Conservation (phyloP, 2,888 invertebrate species). For the Aspidapion aeneum region DNA sequence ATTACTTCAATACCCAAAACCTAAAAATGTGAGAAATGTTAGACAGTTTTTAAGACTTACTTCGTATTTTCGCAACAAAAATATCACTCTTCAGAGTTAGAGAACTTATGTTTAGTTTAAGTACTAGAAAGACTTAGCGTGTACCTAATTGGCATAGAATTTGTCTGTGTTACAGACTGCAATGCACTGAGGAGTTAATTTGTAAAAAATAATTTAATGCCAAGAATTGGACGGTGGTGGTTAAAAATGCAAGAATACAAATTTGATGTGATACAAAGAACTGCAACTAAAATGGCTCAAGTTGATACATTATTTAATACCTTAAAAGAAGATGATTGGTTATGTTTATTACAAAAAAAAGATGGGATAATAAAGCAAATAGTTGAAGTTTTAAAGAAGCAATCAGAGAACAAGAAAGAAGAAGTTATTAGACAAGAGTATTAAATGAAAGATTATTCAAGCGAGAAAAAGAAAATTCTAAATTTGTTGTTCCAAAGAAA, state of each 20-base stretch:
- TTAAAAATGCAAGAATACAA: not conserved
- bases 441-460: slow-evolving; percentile 19
- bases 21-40: slow-evolving; percentile 26
- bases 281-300: slow-evolving; percentile 32
- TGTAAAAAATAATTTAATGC: slow-evolving; percentile 8
- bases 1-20: slow-evolving; percentile 29
- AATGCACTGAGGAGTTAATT: slow-evolving; percentile 17
- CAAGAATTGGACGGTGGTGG: not conserved
- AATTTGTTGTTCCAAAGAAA: slow-evolving; percentile 25
- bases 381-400: not conserved
- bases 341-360: too few relatives aligned
- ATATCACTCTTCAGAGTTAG: slow-evolving; percentile 7
- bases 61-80: slow-evolving; percentile 28
- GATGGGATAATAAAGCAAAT: too few relatives aligned
- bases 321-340: not conserved
- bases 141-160: slow-evolving; percentile 17
- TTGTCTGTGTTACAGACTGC: slow-evolving; percentile 19
- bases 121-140: slow-evolving; percentile 14
- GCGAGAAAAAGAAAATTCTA: slow-evolving; percentile 9
- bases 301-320: slow-evolving; percentile 33
- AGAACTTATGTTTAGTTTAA: slow-evolving; percentile 12
- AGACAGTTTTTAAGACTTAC: slow-evolving; percentile 33
- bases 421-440: slow-evolving; percentile 17
- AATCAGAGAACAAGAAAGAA: slow-evolving; percentile 10
- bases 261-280: slow-evolving; percentile 14